phyloP scores from a whole-genome alignment of 1,140 invertebrate species.

The Penaeus chinensis region DNA sequence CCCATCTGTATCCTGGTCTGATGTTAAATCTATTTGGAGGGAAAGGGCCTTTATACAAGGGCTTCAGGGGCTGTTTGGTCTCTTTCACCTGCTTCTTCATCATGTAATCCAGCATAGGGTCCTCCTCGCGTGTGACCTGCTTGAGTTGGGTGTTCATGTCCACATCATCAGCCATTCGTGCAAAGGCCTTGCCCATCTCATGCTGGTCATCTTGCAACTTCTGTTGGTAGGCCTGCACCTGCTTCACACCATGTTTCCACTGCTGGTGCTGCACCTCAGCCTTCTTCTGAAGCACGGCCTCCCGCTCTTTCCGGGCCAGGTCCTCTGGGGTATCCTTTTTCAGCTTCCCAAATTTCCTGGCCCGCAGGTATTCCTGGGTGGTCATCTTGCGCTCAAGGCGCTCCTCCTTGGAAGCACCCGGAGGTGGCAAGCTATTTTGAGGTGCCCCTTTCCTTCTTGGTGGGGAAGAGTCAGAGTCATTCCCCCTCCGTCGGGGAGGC shows the following conservation, averaged over 20 bases:
- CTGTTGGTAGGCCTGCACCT: constrained; percentile 79
- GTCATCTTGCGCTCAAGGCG: constrained; percentile 56
- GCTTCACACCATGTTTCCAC: constrained; percentile 67
- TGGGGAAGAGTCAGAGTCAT: constrained; percentile 48
- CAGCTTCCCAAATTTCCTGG: constrained; percentile 48
- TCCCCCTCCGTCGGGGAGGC: constrained; percentile 1
- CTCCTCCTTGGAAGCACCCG: constrained; percentile 22
- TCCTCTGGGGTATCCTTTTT: constrained; percentile 62
- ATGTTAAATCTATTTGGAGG: constrained; percentile 94
- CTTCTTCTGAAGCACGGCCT: constrained; percentile 65
- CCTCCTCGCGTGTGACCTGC: constrained; percentile 83
- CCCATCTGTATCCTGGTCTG: constrained; percentile 94
- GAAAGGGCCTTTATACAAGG: constrained; percentile 66
- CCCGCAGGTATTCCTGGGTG: constrained; percentile 55
- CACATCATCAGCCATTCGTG: constrained; percentile 86
- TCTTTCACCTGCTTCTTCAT: constrained; percentile 75
- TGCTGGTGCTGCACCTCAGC: constrained; percentile 66
- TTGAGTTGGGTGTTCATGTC: constrained; percentile 85
- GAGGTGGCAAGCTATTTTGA: background rate
- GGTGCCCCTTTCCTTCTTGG: constrained; percentile 59
- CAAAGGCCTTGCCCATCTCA: constrained; percentile 91
- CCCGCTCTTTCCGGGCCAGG: constrained; percentile 51
- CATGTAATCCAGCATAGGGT: constrained; percentile 94
- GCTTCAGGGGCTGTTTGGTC: constrained; percentile 65
- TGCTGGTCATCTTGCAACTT: constrained; percentile 79